phyloP scores from a whole-genome alignment of 2,113 vertebrate species.

The Urocitellus parryii region DNA sequence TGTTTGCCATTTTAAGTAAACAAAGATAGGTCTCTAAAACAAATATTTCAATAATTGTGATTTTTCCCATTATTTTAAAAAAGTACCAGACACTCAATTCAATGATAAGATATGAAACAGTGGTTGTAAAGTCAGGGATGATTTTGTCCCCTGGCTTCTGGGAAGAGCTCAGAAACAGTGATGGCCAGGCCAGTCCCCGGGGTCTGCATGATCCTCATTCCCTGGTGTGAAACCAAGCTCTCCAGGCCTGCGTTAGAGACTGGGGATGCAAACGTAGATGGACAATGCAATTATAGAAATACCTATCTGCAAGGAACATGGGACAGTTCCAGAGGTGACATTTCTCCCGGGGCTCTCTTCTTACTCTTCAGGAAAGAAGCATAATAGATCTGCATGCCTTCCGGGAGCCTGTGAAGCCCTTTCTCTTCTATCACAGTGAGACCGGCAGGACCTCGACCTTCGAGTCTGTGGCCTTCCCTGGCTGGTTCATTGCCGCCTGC shows the following conservation, averaged over 20 bases:
- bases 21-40: background rate
- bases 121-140: background rate
- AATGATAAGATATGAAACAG: background rate
- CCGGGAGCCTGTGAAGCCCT: background rate
- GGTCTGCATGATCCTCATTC: background rate
- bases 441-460: constrained; percentile 33
- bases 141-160: background rate
- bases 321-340: background rate
- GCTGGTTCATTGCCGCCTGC: constrained; percentile 58
- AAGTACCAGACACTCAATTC: background rate
- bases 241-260: background rate
- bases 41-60: background rate
- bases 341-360: background rate
- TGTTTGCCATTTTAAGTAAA: background rate
- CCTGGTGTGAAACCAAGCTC: background rate
- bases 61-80: background rate
- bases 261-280: background rate
- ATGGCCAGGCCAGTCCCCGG: background rate
- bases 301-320: background rate
- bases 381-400: background rate
- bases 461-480: constrained; percentile 53
- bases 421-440: constrained; percentile 60
- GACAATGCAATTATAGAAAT: background rate
- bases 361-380: background rate
- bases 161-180: background rate